A percentile compares a stretch with the other conserved stretches of the same genome.
phyloP scores from a whole-genome alignment of 2,113 vertebrate genomes.

The Sylvietta virens region DNA sequence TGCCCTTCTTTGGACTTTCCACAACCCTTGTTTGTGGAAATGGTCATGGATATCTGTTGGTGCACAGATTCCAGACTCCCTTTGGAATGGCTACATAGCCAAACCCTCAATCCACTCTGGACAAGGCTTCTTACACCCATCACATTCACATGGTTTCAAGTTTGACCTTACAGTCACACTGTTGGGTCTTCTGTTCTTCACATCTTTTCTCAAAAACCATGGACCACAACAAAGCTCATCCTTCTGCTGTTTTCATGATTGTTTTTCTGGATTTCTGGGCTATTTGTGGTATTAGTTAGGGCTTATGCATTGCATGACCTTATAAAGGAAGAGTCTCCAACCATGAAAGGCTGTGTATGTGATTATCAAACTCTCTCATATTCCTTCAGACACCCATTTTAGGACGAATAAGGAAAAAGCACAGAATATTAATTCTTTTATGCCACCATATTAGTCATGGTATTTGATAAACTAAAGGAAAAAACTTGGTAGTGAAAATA shows the following conservation, averaged over 20 bases:
- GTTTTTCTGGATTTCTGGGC: not conserved
- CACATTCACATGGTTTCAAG: not conserved
- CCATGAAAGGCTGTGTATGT: not conserved
- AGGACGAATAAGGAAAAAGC: not conserved
- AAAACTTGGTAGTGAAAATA: not conserved
- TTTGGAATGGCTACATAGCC: not conserved
- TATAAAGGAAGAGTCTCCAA: not conserved
- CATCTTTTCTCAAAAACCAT: not conserved
- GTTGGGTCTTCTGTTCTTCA: not conserved
- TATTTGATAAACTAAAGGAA: not conserved
- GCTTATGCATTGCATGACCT: not conserved
- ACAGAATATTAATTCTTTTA: not conserved
- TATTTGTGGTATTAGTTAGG: not conserved
- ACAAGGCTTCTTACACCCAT: not conserved
- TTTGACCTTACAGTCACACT: not conserved
- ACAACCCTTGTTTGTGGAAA: not conserved
- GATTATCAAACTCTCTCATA: not conserved
- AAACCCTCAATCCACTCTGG: not conserved
- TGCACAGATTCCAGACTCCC: not conserved
- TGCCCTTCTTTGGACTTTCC: not conserved
- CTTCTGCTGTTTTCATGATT: not conserved
- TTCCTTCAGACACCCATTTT: not conserved
- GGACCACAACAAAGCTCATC: not conserved
- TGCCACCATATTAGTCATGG: not conserved
- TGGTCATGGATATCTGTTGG: not conserved